phyloP scores from a whole-genome alignment of 2,888 invertebrate species.

The Microplitis manilae region DNA sequence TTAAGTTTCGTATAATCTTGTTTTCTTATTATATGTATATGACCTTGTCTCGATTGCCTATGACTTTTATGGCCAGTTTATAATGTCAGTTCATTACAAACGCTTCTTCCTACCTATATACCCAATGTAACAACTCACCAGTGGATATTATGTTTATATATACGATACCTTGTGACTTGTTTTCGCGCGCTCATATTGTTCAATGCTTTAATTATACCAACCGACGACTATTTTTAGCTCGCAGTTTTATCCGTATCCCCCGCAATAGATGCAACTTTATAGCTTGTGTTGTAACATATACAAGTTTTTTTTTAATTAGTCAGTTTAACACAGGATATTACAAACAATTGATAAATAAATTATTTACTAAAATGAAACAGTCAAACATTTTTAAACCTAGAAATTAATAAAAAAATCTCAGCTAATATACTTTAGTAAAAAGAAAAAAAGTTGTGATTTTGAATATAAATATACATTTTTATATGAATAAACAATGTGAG shows the following conservation, averaged over 20 bases:
- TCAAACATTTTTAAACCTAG: background rate
- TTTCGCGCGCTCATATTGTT: constrained; percentile 62
- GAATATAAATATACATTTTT: too few relatives aligned
- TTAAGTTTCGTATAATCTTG: background rate
- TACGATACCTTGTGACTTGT: constrained; percentile 51
- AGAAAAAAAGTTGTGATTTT: background rate
- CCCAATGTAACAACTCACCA: background rate
- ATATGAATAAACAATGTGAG: background rate
- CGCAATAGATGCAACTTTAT: constrained; percentile 39
- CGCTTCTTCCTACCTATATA: constrained; percentile 15
- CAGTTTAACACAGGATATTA: constrained; percentile 6
- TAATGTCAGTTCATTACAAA: constrained; percentile 18
- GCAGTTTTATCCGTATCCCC: constrained; percentile 47
- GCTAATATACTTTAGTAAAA: background rate
- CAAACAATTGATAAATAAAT: background rate
- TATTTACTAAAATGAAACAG: constrained; percentile 4
- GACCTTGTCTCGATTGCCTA: constrained; percentile 16
- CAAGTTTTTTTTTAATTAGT: background rate
- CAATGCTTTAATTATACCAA: constrained; percentile 63
- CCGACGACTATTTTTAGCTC: constrained; percentile 58
- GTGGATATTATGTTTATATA: background rate
- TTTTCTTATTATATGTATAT: background rate
- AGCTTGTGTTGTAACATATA: constrained; percentile 12
- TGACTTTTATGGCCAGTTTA: constrained; percentile 26
- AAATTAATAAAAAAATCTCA: background rate